phyloP scores from a whole-genome alignment of 2,888 invertebrate genomes.

The Leucoma salicis region DNA sequence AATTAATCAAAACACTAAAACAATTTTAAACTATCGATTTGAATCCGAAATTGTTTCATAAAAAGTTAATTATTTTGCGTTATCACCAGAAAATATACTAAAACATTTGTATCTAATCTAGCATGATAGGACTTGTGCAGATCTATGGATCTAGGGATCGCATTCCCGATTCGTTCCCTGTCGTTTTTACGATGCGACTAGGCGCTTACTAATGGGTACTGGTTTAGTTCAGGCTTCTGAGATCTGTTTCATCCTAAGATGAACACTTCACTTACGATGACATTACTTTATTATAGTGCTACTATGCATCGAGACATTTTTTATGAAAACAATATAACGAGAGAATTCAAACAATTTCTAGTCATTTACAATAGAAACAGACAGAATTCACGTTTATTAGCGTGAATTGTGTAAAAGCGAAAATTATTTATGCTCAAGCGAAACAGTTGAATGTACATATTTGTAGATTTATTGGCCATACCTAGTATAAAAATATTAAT shows the following conservation, averaged over 20 bases:
- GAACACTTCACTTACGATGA: slow-evolving; percentile 31
- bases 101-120: slow-evolving; percentile 39
- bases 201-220: slow-evolving; percentile 74
- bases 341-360: neutral
- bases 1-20: neutral
- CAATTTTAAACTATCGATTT: neutral
- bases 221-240: slow-evolving; percentile 57
- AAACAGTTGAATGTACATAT: neutral
- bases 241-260: slow-evolving; percentile 34
- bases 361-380: neutral
- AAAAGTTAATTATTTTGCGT: no score
- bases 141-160: slow-evolving; percentile 71
- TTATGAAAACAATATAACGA: neutral
- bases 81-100: slow-evolving; percentile 28
- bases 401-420: neutral
- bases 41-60: slow-evolving; percentile 6
- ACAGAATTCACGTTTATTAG: neutral
- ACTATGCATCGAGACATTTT: neutral
- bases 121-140: slow-evolving; percentile 54
- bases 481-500: no score
- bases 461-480: no score
- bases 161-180: slow-evolving; percentile 82
- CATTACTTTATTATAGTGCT: slow-evolving; percentile 22
- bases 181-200: slow-evolving; percentile 77
- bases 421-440: neutral